Percentiles rank a stretch among this genome's conserved stretches.
phyloP scores from a whole-genome alignment of 1,140 invertebrate species.

The Sminthurides bifidus region DNA sequence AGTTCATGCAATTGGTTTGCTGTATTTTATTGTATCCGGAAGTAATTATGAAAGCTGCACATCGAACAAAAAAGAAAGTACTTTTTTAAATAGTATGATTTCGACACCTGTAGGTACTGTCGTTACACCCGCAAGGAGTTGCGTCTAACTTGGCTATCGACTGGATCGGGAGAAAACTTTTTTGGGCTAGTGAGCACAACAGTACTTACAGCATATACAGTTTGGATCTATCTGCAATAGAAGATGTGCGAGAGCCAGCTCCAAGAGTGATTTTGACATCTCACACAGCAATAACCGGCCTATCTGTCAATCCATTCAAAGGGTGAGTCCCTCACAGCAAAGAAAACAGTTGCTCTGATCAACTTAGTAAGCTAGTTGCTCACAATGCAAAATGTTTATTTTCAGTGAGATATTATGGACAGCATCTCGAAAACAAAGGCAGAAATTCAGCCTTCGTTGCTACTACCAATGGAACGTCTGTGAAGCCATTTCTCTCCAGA shows the following conservation, averaged over 20 bases:
- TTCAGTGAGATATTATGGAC: slow-evolving; percentile 21
- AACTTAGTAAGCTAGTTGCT: background rate
- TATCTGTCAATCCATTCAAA: slow-evolving; percentile 58
- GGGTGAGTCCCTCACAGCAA: slow-evolving; percentile 36
- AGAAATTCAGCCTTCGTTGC: slow-evolving; percentile 11
- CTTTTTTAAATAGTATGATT: background rate
- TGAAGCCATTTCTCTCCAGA: slow-evolving; percentile 15
- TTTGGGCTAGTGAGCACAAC: slow-evolving; percentile 44
- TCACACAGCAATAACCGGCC: slow-evolving; percentile 41
- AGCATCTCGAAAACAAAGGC: slow-evolving; percentile 14
- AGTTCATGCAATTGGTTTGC: background rate
- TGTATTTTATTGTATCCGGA: background rate
- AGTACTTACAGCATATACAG: slow-evolving; percentile 9
- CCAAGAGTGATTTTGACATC: slow-evolving; percentile 35
- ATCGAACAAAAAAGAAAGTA: background rate
- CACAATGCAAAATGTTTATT: background rate
- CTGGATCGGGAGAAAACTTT: slow-evolving; percentile 70
- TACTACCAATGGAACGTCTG: slow-evolving; percentile 3
- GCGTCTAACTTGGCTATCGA: slow-evolving; percentile 40
- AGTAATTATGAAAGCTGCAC: background rate
- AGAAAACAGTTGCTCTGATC: background rate
- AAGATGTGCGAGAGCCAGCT: background rate
- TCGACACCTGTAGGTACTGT: slow-evolving; percentile 40
- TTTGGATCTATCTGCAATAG: slow-evolving; percentile 35
- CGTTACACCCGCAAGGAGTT: background rate